Base-by-base conservation (phyloP, 2,888 invertebrate species). In the Chrysina gloriosa region DNA sequence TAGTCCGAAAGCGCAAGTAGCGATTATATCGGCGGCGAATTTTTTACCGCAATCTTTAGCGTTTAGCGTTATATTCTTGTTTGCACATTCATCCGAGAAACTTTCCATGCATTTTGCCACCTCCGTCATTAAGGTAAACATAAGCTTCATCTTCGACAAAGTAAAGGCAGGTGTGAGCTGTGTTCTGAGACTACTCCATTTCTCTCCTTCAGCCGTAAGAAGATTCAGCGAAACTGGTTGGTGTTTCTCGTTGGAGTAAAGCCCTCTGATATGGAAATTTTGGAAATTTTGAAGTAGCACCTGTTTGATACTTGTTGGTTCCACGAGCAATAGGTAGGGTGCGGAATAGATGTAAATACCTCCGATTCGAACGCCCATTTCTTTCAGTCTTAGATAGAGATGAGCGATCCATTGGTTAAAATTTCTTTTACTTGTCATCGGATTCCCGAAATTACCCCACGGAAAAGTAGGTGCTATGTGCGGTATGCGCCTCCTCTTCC, bases 81-180 rank as follows among this genome's bases (percentile, higher is more conserved):
- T 80, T 82, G 54, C 42, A 29, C 31, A 31, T 3, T 65, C 31
- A 5, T n/a, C 14, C 3, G 45, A 29, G 14, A 6, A 31, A 0
- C 65, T 25, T 14, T 21, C 29, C 9, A 67, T 34, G 5, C 25
- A 29, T 16, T 69, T 31, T 6, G 16, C 27, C 9, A 67, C 29
- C 3, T 56, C 48, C 25, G 6, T 2, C 16, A 66, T n/a, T 5
- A 0, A 82, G 82, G 27, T 19, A 72, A 87, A 89, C 87, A 90
- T 88, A 0, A 80, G 83, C 76, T 87, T 89, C 48, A 90, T 78
- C 77, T 89, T 89, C 3, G 87, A 88, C 0, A 89, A 84, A 0
- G 90, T 86, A 73, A 90, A 67, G 5, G 50, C 52, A 3, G 63
- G 63, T 2, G 42, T 67, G 23, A 67, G 42, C 14, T 54, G 50